Evolutionary conservation across 2,888 invertebrate species (phyloP).

Genomic region (Hydriomena furcata): DNA sequence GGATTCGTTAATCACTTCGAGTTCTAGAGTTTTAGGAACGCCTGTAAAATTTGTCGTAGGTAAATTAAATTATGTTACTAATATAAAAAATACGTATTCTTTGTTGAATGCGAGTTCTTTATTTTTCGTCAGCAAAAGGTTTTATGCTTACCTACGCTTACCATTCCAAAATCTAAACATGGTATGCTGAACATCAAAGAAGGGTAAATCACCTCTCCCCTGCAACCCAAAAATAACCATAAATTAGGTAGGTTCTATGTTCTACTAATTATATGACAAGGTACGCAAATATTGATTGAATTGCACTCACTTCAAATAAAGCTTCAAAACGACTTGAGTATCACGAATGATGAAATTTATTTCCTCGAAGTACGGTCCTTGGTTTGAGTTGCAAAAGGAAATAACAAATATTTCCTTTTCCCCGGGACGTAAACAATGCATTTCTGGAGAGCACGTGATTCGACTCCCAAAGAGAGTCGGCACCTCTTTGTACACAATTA

Average conservation of each 20-base stretch:
- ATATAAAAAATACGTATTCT: too few species aligned
- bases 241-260: too few species aligned
- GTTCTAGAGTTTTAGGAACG: conserved; percentile 67
- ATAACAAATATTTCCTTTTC: conserved; percentile 79
- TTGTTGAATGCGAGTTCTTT: too few species aligned
- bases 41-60: conserved; percentile 54
- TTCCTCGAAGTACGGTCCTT: conserved; percentile 85
- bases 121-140: neutral
- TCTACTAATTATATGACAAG: too few species aligned
- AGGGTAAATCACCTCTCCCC: conserved; percentile 85
- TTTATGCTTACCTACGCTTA: conserved; percentile 79
- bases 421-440: conserved; percentile 73
- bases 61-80: too few species aligned
- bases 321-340: conserved; percentile 78
- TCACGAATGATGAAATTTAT: conserved; percentile 84
- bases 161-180: conserved; percentile 81
- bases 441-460: conserved; percentile 77
- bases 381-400: conserved; percentile 81
- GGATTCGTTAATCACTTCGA: conserved; percentile 81
- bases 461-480: conserved; percentile 82
- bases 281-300: too few species aligned
- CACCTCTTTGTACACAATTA: conserved; percentile 71
- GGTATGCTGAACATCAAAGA: conserved; percentile 79
- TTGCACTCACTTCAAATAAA: conserved; percentile 81
- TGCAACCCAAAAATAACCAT: conserved; percentile 45